Evolutionary conservation across 2,888 invertebrate species (phyloP), one percentile per base, ranked within the genome.

Genomic region (Drosophila kanekoi): DNA sequence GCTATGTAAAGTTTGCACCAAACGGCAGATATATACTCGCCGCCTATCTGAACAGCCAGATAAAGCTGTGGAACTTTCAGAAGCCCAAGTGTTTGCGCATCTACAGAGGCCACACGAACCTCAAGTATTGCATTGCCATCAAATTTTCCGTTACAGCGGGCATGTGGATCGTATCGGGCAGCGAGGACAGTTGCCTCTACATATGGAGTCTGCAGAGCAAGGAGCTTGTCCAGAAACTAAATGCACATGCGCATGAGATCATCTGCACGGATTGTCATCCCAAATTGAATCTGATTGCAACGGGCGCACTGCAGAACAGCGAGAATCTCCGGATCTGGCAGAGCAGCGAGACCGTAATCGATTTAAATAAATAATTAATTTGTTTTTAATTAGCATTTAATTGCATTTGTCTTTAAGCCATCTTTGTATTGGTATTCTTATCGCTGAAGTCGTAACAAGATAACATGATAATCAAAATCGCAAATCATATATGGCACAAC

Each of bases 91-190:
- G 98, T 92, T 93, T 99, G 67, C 99, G 99, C 93, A 98, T 98
- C 0, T 99, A 99, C 91, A 96, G 96, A 0, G 99, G 99, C 2
- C 99, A 99, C 92, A 97, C 97, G 92, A 99, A 99, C 92, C 98
- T 98, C 92, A 98, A 98, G 91, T 99, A 98, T 93, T 99, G 99
- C 92, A 98, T 99, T 91, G 98, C 99, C 92, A 98, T 99, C 23
- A 99, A 99, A 93, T 99, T 99, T 92, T 99, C 99, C 37, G 98
- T 99, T 5, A 99, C 99, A 13, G 99, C 99, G 58, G 99, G 99
- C 91, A 99, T 99, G 97, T 99, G 99, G 99, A 99, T 99, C 91
- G 99, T 99, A 35, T 98, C 98, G 35, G 99, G 99, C 13, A 99
- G 99, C 3, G 99, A 99, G 93, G 99, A 99, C 92, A 97, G 98